Evolutionary conservation across 2,113 vertebrate genomes (phyloP), one percentile per base, ranked within the genome.

Genomic region (Alces alces): DNA sequence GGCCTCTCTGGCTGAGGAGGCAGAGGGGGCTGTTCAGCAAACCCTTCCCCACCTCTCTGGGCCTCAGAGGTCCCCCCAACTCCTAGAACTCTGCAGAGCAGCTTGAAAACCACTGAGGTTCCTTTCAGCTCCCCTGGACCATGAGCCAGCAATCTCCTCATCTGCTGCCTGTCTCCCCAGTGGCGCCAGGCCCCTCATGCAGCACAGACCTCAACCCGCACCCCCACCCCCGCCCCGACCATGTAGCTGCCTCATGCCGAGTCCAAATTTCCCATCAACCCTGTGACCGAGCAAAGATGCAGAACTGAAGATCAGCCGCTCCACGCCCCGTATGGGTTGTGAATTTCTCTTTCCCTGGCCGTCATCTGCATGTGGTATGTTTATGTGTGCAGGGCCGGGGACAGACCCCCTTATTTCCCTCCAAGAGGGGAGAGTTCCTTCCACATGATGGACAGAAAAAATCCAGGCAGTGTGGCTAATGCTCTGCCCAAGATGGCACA

Each of bases 281-380:
- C 52, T 89, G 50, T 61, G 64, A 19, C 39, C 12, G 21, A 6
- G 7, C 47, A 45, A 57, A 39, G 47, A 45, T 92, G 73, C 19
- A 36, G 13, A 73, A 15, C 6, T n/a, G 76, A 70, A 54, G 64
- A 11, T 33, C 15, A 6, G 19, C 54, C 25, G 21, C 45, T 21
- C 30, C 2, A 1, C 3, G 25, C 57, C 52, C 28, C 36, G n/a
- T 45, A 5, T 33, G 43, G 16, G 27, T 54, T 64, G 50, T 92
- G 45, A 12, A 2, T 93, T 76, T 79, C 82, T 79, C 39, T 86
- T 50, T 39, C 36, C 61, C 27, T 0, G 10, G 0, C 5, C 33
- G 6, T 30, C 7, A 0, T 33, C 43, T 14, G 14, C 25, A 14
- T 45, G 10, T 1, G 7, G 7, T 47, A 1, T n/a, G 14, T 30